Percentiles rank a stretch among this genome's conserved stretches.
These are phyloP conservation scores for Encarsia formosa DNA, from an alignment of 2,888 invertebrate genomes.

Conservation along the genomic window DNA sequence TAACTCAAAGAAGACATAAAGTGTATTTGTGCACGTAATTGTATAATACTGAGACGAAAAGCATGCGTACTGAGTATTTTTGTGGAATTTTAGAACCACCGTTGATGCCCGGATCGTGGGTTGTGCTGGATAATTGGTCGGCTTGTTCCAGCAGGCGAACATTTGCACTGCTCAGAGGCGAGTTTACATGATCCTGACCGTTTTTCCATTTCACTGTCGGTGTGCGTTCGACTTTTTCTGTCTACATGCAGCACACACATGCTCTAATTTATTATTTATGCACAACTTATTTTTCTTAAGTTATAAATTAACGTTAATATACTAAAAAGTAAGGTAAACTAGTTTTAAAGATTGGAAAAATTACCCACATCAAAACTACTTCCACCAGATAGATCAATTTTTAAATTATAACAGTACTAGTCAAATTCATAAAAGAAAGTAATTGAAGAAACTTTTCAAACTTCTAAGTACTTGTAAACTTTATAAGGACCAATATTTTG, in stretches of 20 bases:
- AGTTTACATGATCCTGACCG: slow-evolving; percentile 47
- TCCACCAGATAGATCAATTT: no score
- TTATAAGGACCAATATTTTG: no score
- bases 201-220: slow-evolving; percentile 46
- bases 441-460: no score
- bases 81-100: slow-evolving; percentile 41
- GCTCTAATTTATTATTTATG: slow-evolving; percentile 41
- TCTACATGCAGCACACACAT: slow-evolving; percentile 48
- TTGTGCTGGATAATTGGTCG: slow-evolving; percentile 44
- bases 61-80: slow-evolving; percentile 49
- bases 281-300: no score
- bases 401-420: no score
- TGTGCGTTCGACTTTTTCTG: slow-evolving; percentile 38
- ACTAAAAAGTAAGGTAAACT: no score
- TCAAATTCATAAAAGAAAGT: no score
- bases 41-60: slow-evolving; percentile 27
- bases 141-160: slow-evolving; percentile 46
- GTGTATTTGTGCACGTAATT: background rate
- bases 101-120: slow-evolving; percentile 43
- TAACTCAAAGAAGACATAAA: slow-evolving; percentile 3
- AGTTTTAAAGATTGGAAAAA: no score
- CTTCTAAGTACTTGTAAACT: no score
- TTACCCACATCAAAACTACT: no score
- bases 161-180: slow-evolving; percentile 43
- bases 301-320: no score